Conservation (phyloP, 2,888 invertebrate species). For the Noctuana brunneofusca region DNA sequence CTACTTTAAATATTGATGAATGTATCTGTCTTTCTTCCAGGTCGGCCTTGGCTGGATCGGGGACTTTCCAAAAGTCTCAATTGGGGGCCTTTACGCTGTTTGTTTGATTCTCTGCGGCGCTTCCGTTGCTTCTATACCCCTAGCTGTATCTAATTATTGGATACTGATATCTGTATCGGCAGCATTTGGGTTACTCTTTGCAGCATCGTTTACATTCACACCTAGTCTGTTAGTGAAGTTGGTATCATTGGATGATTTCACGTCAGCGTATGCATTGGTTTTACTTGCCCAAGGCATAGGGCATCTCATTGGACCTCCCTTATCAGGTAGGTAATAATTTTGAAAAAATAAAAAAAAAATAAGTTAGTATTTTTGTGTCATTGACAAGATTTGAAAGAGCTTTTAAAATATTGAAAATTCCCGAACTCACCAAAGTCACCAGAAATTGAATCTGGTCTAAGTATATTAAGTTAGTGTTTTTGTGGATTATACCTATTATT, state of each 20-base stretch:
- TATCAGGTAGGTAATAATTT: constrained; percentile 86
- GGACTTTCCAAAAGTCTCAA: constrained; percentile 92
- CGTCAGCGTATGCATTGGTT: constrained; percentile 95
- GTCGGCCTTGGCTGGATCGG: constrained; percentile 94
- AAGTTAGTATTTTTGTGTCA: background rate
- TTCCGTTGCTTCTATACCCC: constrained; percentile 84
- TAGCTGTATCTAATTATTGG: constrained; percentile 75
- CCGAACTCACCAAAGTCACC: too few relatives aligned
- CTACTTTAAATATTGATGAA: background rate
- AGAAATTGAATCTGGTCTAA: too few relatives aligned
- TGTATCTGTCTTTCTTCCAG: constrained; percentile 61
- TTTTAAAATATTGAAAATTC: too few relatives aligned
- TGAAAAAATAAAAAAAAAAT: background rate
- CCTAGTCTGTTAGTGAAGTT: constrained; percentile 94
- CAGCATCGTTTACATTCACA: constrained; percentile 95
- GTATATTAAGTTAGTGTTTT: too few relatives aligned
- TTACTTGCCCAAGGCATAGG: constrained; percentile 96
- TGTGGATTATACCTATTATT: too few relatives aligned
- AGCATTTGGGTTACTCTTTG: constrained; percentile 94
- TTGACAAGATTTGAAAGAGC: too few relatives aligned
- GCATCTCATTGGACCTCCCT: constrained; percentile 94
- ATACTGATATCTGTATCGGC: constrained; percentile 79
- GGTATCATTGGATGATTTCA: constrained; percentile 95
- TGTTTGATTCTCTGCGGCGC: constrained; percentile 88
- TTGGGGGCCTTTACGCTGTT: constrained; percentile 90